Base-by-base conservation (phyloP, 2,888 invertebrate species). In the Chrysolina oricalcia region DNA sequence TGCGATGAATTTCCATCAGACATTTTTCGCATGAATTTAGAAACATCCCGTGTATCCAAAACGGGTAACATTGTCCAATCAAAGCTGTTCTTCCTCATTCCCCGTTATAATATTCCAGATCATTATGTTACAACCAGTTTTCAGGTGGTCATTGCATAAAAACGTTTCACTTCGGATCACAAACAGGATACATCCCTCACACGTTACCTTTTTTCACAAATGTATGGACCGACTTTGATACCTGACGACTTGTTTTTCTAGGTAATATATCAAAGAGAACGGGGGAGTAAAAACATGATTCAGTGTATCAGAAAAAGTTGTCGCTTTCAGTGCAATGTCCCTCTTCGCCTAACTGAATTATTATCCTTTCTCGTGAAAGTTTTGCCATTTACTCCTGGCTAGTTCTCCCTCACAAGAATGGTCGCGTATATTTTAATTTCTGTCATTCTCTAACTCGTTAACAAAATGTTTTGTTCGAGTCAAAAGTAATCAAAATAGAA, bases 331-430 rank as follows among this genome's bases (percentile, higher is more conserved):
- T 81, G 79, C 82, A 78, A 78, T 80, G 84, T 84, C 83, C 81
- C 83, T 84, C 83, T 81, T 81, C 80, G 80, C 78, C 85, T 86
- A 86, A 86, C 85, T 86, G 85, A 86, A 85, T 86, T 86, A 86
- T 86, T 85, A 85, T 84, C 85, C 86, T 86, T 86, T 85, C 83
- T 83, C 83, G 85, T 82, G 84, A 85, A 86, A 86, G 85, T 86
- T 86, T 86, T 81, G 81, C 85, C 83, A 85, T 85, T 86, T 85
- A 79, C 81, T 81, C 81, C 81, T 83, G 81, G 83, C 81, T 82
- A 82, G 81, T 79, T 81, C 83, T 79, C 82, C 83, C 81, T 79
- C 82, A 82, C 80, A 81, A 79, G 81, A 82, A 84, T 81, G 83
- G 83, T 83, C 81, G 82, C 85, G 84, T 85, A 85, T 86, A 85